phyloP scores from a whole-genome alignment of 2,113 vertebrate species.

The Brevimyrus niger region DNA sequence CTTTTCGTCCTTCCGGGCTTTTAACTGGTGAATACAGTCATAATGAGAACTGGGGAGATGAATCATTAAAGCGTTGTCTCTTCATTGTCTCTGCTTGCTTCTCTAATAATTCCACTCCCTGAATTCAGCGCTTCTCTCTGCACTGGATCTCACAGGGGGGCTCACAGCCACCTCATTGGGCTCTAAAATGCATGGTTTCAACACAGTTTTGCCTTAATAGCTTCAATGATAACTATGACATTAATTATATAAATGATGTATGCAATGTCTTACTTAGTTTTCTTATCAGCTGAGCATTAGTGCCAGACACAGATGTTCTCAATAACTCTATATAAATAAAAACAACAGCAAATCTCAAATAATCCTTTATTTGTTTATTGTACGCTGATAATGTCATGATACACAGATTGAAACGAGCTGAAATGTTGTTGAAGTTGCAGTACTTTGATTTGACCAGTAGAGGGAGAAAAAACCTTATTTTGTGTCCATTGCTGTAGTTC shows the following conservation, averaged over 20 bases:
- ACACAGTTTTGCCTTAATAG: neutral
- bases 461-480: conserved; percentile 50
- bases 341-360: neutral
- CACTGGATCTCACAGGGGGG: neutral
- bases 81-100: neutral
- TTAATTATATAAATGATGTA: neutral
- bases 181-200: neutral
- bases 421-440: conserved; percentile 34
- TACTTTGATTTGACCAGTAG: conserved; percentile 49
- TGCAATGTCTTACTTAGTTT: neutral
- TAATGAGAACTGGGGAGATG: neutral
- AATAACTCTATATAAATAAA: neutral
- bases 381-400: neutral
- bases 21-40: neutral
- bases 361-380: neutral
- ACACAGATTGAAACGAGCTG: neutral
- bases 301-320: neutral
- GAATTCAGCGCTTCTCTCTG: neutral
- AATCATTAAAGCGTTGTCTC: neutral
- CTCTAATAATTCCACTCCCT: neutral
- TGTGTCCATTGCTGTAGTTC: conserved; percentile 18
- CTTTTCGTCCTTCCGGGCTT: neutral
- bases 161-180: neutral
- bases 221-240: neutral
- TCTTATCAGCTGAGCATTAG: neutral